phyloP scores from a whole-genome alignment of 2,797 vertebrate genomes.

The Semotilus atromaculatus region DNA sequence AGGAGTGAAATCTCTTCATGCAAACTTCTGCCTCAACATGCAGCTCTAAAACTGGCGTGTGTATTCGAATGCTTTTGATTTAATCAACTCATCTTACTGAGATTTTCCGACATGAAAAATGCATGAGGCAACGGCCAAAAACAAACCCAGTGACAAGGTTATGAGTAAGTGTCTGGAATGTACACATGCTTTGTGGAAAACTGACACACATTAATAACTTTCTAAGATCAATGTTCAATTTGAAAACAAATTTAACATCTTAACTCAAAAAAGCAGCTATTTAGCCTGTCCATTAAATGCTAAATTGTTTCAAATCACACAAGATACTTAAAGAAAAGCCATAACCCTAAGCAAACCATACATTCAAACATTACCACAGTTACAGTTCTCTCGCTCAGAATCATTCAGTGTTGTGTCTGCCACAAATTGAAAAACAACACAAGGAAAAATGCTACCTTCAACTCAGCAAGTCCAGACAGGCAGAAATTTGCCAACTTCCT shows the following conservation, averaged over 20 bases:
- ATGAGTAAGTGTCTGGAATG: slow-evolving; percentile 50
- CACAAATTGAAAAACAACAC: slow-evolving; percentile 41
- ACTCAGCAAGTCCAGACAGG: slow-evolving; percentile 74
- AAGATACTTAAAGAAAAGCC: not conserved
- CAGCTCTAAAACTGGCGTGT: not conserved
- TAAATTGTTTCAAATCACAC: not conserved
- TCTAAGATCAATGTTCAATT: slow-evolving; percentile 33
- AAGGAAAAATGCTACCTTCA: slow-evolving; percentile 65
- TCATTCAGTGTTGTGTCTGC: not conserved
- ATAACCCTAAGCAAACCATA: not conserved
- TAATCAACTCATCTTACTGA: slow-evolving; percentile 6
- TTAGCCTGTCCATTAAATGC: not conserved
- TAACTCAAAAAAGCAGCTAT: not conserved
- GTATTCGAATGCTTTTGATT: slow-evolving; percentile 20
- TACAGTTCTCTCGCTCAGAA: not conserved
- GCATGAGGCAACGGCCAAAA: slow-evolving; percentile 51
- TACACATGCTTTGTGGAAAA: not conserved
- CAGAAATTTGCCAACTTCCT: slow-evolving; percentile 72
- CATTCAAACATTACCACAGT: not conserved
- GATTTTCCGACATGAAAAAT: slow-evolving; percentile 71
- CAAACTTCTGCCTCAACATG: not conserved
- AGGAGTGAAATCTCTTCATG: not conserved
- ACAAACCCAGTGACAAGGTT: slow-evolving; percentile 46
- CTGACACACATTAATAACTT: not conserved
- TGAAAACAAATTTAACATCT: not conserved